Evolutionary conservation across 23 tunicate genomes (phyloP).

Genomic region (Trididemnum miniatum): DNA sequence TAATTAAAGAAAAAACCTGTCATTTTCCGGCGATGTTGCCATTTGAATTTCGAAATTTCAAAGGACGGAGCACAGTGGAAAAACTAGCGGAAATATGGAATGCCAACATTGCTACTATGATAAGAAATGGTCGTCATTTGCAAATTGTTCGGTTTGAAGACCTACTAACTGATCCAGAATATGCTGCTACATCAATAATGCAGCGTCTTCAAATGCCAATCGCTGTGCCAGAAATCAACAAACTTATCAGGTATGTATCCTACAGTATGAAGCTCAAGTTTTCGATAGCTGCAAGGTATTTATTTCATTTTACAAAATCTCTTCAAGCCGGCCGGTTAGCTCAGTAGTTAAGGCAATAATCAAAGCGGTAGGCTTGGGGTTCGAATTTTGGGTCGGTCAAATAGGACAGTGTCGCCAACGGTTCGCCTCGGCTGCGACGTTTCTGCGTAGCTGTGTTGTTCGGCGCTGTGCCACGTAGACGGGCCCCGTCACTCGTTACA

Average conservation of each 20-base stretch:
- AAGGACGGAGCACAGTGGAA: slow-evolving; percentile 17
- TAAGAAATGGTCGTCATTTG: slow-evolving; percentile 37
- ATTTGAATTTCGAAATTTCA: background rate
- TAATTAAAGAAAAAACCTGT: too few species aligned
- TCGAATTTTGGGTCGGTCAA: background rate
- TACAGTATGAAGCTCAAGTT: too few species aligned
- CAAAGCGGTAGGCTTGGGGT: background rate
- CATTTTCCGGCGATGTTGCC: slow-evolving; percentile 24
- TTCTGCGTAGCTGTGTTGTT: background rate
- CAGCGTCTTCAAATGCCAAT: slow-evolving; percentile 46
- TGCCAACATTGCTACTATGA: slow-evolving; percentile 26
- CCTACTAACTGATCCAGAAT: slow-evolving; percentile 38
- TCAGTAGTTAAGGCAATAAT: too few species aligned
- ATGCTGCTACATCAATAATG: slow-evolving; percentile 29
- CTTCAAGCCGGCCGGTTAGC: too few species aligned
- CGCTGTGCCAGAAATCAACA: slow-evolving; percentile 52
- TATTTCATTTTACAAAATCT: too few species aligned
- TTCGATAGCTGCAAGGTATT: too few species aligned
- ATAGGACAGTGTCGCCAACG: background rate
- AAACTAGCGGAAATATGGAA: slow-evolving; percentile 69
- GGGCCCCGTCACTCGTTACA: background rate
- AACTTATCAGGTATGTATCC: slow-evolving; percentile 50
- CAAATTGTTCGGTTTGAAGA: slow-evolving; percentile 87
- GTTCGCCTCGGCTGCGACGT: background rate
- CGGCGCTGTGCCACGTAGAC: background rate